A percentile compares a stretch with the other conserved stretches of the same genome.
These are phyloP conservation scores for Hybos culiciformis DNA, from an alignment of 2,888 invertebrate species.

Conservation along the genomic window DNA sequence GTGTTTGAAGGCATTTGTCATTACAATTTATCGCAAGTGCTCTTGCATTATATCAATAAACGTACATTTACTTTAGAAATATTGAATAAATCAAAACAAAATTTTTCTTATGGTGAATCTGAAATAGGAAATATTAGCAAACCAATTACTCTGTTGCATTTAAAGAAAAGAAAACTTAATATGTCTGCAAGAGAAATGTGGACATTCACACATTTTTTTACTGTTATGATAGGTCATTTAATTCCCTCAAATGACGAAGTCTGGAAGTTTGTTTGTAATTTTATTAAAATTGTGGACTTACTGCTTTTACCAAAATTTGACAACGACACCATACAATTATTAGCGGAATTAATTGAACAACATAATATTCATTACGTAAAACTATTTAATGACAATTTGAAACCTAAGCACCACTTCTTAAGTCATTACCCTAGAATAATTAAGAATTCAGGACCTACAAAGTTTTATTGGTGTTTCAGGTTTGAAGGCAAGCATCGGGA, in stretches of 20 bases:
- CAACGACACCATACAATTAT: too few species aligned
- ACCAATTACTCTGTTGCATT: conserved; percentile 5
- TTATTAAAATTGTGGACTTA: conserved; percentile 3
- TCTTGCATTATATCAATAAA: conserved; percentile 10
- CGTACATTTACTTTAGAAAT: conserved; percentile 10
- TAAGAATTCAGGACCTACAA: conserved; percentile 1
- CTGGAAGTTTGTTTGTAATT: conserved; percentile 9
- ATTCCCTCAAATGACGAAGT: conserved; percentile 10
- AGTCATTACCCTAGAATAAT: too few species aligned
- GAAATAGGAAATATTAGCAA: conserved; percentile 13
- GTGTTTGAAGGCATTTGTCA: conserved; percentile 9
- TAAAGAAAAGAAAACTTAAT: conserved; percentile 11
- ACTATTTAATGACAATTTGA: too few species aligned
- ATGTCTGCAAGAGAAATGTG: conserved; percentile 14
- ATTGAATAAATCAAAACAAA: conserved; percentile 11
- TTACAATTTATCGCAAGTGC: conserved; percentile 11
- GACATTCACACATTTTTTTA: conserved; percentile 14
- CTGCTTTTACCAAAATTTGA: too few species aligned
- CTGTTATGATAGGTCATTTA: conserved; percentile 13
- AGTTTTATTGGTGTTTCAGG: conserved; percentile 4
- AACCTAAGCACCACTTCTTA: too few species aligned
- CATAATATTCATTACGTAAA: too few species aligned
- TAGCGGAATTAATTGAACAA: too few species aligned
- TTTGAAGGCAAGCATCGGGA: too few species aligned
- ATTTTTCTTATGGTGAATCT: conserved; percentile 14